phyloP scores from a whole-genome alignment of 2,113 vertebrate species.

The Dipodomys spectabilis region DNA sequence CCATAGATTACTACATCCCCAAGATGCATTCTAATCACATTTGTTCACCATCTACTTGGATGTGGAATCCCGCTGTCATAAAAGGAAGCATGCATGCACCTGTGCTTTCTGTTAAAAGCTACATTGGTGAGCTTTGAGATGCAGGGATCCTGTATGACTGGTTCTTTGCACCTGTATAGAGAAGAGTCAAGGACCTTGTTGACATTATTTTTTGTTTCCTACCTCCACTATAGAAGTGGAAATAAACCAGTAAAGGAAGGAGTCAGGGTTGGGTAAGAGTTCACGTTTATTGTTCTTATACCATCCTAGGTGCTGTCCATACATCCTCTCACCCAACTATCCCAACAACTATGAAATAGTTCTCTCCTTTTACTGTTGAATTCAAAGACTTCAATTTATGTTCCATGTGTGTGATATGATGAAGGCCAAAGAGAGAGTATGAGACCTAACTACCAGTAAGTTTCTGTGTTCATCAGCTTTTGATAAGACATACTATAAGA shows the following conservation, averaged over 20 bases:
- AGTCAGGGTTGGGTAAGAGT: background rate
- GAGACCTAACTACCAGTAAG: background rate
- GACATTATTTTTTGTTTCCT: background rate
- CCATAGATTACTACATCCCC: background rate
- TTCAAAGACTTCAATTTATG: slow-evolving; percentile 9
- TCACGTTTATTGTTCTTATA: background rate
- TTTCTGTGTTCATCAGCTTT: background rate
- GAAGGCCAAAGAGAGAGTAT: background rate
- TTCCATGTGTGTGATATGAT: background rate
- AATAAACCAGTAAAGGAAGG: background rate
- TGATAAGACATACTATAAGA: background rate
- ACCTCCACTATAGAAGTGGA: background rate
- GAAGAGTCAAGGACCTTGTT: background rate
- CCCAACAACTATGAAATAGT: no score
- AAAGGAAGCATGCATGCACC: background rate
- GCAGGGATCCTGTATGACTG: background rate
- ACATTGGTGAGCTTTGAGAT: background rate
- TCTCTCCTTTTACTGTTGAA: slow-evolving; percentile 5
- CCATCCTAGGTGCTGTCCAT: background rate
- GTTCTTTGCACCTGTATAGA: background rate
- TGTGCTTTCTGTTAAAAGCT: background rate
- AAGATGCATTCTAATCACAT: background rate
- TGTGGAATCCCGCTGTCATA: background rate
- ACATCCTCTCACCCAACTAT: background rate
- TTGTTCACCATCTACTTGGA: background rate